Percentiles rank a stretch among this genome's conserved stretches.
Evolutionary conservation across 2,797 vertebrate genomes (phyloP).

Genomic region (Tapirus indicus): DNA sequence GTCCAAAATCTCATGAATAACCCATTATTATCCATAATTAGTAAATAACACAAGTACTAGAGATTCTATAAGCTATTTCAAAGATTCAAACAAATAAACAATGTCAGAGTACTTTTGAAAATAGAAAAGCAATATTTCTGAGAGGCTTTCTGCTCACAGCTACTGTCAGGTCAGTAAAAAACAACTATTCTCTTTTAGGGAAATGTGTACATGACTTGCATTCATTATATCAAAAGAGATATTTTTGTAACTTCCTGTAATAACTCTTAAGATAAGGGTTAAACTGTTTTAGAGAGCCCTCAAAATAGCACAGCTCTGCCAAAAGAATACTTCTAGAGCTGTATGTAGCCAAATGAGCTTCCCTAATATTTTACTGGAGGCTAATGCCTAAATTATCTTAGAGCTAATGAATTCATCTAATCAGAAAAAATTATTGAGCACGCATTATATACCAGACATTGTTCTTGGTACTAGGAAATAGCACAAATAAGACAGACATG

Average conservation of each 20-base stretch:
- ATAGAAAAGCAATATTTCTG: not conserved
- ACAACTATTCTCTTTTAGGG: not conserved
- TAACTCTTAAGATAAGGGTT: slow-evolving; percentile 3
- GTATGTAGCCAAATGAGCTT: not conserved
- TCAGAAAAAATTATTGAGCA: not conserved
- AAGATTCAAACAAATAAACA: slow-evolving; percentile 9
- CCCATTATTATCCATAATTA: not conserved
- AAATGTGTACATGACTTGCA: not conserved
- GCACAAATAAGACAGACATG: not conserved
- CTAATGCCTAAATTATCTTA: not conserved
- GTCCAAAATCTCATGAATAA: not conserved
- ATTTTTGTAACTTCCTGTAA: not conserved
- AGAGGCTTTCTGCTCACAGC: not conserved
- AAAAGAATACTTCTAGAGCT: not conserved
- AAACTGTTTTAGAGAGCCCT: slow-evolving; percentile 13
- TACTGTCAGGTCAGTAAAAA: not conserved
- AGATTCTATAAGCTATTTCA: not conserved
- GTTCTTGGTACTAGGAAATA: not conserved
- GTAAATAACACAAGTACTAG: not conserved
- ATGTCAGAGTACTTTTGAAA: slow-evolving; percentile 4
- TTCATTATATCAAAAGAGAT: not conserved
- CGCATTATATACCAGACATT: not conserved
- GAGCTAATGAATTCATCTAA: not conserved
- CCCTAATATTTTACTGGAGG: not conserved
- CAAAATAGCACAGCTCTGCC: not conserved